phyloP scores from a whole-genome alignment of 2,797 vertebrate genomes.

The Premnoplex brunnescens region DNA sequence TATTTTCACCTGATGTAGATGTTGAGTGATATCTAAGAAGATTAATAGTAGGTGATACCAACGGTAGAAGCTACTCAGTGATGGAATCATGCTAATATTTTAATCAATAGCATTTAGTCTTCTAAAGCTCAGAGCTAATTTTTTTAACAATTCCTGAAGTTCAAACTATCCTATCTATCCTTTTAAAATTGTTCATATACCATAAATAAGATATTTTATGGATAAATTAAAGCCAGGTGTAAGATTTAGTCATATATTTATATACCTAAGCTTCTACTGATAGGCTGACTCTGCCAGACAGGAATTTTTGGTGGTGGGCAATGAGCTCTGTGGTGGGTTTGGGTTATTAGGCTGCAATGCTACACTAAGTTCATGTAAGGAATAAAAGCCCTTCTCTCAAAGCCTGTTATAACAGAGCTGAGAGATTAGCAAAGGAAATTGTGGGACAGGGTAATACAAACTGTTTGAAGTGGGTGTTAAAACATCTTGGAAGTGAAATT shows the following conservation, averaged over 20 bases:
- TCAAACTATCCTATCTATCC: background rate
- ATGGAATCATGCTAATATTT: background rate
- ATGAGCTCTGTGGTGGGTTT: background rate
- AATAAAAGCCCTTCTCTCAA: background rate
- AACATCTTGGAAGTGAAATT: background rate
- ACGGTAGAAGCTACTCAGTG: background rate
- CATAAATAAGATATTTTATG: background rate
- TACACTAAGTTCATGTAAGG: background rate
- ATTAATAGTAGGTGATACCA: background rate
- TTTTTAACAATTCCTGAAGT: background rate
- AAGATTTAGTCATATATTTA: background rate
- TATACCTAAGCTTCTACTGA: background rate
- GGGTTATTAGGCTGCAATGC: background rate
- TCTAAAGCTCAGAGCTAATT: background rate
- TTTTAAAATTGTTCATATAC: background rate
- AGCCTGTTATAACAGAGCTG: accelerated
- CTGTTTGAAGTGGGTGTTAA: background rate
- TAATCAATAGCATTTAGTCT: background rate
- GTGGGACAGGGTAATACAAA: background rate
- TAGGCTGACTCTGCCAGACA: background rate
- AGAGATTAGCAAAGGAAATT: background rate
- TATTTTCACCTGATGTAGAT: background rate
- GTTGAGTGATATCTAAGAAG: background rate
- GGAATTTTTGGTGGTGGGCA: background rate
- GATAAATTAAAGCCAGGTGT: background rate